Conservation (phyloP, 2,888 invertebrate species). For the Sycophila texana region DNA sequence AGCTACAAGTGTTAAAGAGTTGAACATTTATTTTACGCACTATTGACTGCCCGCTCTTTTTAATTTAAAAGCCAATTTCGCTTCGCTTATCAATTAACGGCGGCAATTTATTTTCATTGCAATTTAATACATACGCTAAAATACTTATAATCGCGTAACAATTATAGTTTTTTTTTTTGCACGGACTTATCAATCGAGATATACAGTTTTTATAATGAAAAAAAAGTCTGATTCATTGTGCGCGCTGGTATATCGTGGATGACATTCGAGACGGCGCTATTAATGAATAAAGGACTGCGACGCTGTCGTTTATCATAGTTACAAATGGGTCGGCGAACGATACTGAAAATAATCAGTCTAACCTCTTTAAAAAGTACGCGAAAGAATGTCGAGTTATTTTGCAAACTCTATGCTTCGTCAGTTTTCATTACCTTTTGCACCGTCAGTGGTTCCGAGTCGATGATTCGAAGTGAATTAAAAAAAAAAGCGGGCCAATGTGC, state of each 20-base stretch:
- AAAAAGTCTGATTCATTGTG: not conserved
- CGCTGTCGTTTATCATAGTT: conserved; percentile 1
- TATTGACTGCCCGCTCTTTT: conserved; percentile 10
- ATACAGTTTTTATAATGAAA: no score
- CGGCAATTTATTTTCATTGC: conserved; percentile 5
- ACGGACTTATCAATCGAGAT: no score
- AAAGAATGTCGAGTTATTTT: conserved; percentile 30
- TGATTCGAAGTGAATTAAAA: conserved; percentile 54
- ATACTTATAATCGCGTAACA: not conserved
- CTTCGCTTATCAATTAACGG: conserved; percentile 13
- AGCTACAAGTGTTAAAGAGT: conserved; percentile 31
- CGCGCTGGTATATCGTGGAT: not conserved
- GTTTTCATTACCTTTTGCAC: conserved; percentile 56
- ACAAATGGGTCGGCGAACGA: conserved; percentile 28
- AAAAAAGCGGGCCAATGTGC: conserved; percentile 16
- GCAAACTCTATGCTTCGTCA: conserved; percentile 55
- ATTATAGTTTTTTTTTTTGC: not conserved
- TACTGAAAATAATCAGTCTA: conserved; percentile 22
- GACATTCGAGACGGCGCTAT: not conserved
- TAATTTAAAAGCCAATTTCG: conserved; percentile 36
- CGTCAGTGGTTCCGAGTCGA: conserved; percentile 57
- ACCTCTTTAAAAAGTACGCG: conserved; percentile 17
- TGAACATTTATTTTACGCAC: conserved; percentile 12
- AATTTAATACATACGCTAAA: not conserved
- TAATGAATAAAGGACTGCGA: conserved; percentile 2